These are phyloP conservation scores for Rhopalosiphum maidis DNA, from an alignment of 1,140 invertebrate species.

Conservation along the genomic window DNA sequence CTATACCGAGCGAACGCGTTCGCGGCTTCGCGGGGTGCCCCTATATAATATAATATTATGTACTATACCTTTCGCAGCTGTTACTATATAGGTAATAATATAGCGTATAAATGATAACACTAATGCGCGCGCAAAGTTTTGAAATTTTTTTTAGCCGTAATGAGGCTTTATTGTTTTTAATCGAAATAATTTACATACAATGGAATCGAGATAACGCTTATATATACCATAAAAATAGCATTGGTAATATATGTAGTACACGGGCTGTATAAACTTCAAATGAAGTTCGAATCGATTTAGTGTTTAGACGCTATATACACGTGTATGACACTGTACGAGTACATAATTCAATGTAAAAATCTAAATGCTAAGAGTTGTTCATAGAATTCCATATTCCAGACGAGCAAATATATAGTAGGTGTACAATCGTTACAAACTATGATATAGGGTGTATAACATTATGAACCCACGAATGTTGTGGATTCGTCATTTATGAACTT, in stretches of 20 bases:
- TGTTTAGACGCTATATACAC: not conserved
- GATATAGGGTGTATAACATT: not conserved
- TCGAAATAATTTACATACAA: constrained; percentile 1
- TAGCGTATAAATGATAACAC: not conserved
- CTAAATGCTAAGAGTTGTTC: not conserved
- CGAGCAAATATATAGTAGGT: not conserved
- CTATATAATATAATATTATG: not conserved
- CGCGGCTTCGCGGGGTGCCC: not conserved
- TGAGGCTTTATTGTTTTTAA: not conserved
- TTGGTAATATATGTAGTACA: not conserved
- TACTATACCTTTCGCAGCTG: not conserved
- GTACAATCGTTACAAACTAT: not conserved
- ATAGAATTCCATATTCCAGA: not conserved
- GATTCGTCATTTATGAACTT: too few species aligned
- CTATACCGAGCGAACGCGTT: not conserved
- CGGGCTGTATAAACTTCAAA: not conserved
- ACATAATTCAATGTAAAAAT: not conserved
- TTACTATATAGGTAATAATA: not conserved
- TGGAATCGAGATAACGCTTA: not conserved
- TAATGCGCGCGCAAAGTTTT: not conserved
- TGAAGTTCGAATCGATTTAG: not conserved
- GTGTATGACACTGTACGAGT: not conserved
- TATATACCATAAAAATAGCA: not conserved
- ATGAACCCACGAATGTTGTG: not conserved
- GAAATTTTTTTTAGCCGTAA: not conserved